Evolutionary conservation across 1,140 invertebrate genomes (phyloP), one percentile per base, ranked within the genome.

Genomic region (Musca domestica): DNA sequence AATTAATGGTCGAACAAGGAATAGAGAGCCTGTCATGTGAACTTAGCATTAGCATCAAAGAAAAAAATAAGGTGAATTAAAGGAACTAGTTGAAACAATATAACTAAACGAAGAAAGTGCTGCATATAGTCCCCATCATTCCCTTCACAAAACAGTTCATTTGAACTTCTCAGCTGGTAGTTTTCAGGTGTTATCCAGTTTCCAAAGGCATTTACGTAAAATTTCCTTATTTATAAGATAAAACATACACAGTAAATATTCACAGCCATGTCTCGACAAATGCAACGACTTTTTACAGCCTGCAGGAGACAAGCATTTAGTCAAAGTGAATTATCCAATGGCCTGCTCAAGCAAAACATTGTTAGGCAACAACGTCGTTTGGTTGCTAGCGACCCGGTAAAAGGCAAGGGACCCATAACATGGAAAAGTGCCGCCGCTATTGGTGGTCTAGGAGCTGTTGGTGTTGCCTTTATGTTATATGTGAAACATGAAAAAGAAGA

Each of bases 401-500:
- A 76, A 70, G 81, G 80, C 6, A 84, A 83, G 70, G 86, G 86
- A 9, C 90, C 91, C 0, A 87, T 95, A 67, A 88, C 92, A 68
- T 95, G 93, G 93, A 91, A 87, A 77, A 90, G 86, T 70, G 79
- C 94, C 65, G 77, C 78, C 47, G 82, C 89, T 30, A 90, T 91
- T 19, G 84, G 86, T 14, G 82, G 86, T 0, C 69, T 92, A 4
- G 91, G 90, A 9, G 84, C 85, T 17, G 83, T 84, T 9, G 81
- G 94, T 15, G 78, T 93, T 12, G 85, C 74, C 0, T 93, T 90
- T 75, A 88, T 95, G 88, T 83, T 88, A 34, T 92, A 95, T 76
- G 82, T 95, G 1, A 91, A 91, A 81, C 84, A 85, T 68, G 86
- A 92, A 80, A 96, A 96, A 82, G 87, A 81, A 76, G 85, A 83